phyloP scores from a whole-genome alignment of 2,113 vertebrate genomes.

The Chaetorhynchus papuensis region DNA sequence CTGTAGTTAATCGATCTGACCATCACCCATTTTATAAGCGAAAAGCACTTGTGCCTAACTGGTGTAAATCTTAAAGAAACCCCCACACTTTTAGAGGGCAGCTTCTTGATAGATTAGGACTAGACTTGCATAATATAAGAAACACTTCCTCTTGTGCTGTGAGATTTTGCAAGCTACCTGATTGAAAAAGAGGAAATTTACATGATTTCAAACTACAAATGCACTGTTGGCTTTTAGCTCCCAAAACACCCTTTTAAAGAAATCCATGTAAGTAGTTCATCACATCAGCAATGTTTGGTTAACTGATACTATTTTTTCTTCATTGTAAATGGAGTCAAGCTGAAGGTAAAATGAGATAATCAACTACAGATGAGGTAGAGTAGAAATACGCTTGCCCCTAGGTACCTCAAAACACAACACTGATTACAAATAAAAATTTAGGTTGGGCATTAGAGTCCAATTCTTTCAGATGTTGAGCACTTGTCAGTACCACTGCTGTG shows the following conservation, averaged over 20 bases:
- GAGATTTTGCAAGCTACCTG: neutral
- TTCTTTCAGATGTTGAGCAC: neutral
- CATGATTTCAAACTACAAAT: neutral
- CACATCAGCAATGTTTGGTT: constrained; percentile 17
- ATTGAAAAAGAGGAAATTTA: constrained; percentile 6
- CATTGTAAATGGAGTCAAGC: constrained; percentile 34
- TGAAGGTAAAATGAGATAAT: constrained; percentile 45
- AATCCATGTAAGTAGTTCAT: constrained; percentile 12
- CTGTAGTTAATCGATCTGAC: constrained; percentile 45
- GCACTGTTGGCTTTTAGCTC: neutral
- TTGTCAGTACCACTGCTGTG: neutral
- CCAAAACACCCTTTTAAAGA: neutral
- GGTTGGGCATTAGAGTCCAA: neutral
- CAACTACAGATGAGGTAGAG: constrained; percentile 24
- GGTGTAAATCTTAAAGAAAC: constrained; percentile 3
- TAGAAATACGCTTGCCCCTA: constrained; percentile 20
- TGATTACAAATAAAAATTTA: constrained; percentile 32
- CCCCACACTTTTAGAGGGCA: neutral
- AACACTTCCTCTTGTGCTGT: neutral
- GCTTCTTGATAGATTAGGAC: neutral
- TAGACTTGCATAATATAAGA: neutral
- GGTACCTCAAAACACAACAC: constrained; percentile 6
- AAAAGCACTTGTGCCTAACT: constrained; percentile 8
- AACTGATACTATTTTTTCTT: neutral
- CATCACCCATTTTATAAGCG: neutral